These are phyloP conservation scores for Zonotrichia albicollis DNA, from an alignment of 2,797 vertebrate genomes.

Conservation along the genomic window DNA sequence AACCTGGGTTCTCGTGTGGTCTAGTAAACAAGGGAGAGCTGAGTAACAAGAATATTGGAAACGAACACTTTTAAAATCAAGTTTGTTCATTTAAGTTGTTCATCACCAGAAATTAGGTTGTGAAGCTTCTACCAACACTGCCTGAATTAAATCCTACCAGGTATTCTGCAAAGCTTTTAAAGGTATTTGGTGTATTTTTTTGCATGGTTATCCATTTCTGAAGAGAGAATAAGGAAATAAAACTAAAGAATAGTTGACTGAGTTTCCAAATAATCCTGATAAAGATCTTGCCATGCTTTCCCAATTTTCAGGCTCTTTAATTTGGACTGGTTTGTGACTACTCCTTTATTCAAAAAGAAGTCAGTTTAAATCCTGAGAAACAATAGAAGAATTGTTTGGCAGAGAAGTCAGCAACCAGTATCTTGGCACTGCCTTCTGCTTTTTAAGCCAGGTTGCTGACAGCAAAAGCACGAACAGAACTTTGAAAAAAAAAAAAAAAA, in stretches of 20 bases:
- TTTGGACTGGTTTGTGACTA: not conserved
- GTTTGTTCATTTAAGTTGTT: not conserved
- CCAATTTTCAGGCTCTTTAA: constrained; percentile 9
- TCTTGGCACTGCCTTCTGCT: constrained; percentile 13
- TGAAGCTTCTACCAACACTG: not conserved
- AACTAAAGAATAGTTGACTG: not conserved
- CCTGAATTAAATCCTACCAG: not conserved
- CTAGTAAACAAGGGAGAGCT: not conserved
- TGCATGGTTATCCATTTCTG: not conserved
- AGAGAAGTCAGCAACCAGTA: not conserved
- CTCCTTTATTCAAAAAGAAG: not conserved
- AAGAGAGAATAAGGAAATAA: not conserved
- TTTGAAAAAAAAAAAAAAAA: fast-evolving
- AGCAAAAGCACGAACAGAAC: constrained; percentile 2
- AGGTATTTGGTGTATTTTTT: not conserved
- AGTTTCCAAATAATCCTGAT: not conserved
- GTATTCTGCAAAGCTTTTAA: not conserved
- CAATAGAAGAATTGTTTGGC: constrained; percentile 32
- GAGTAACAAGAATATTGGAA: not conserved
- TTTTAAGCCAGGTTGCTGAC: constrained; percentile 36
- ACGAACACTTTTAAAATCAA: not conserved
- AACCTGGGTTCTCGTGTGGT: not conserved
- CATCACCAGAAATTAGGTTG: not conserved
- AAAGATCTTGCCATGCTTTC: constrained; percentile 5
- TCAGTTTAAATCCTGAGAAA: constrained; percentile 34